Evolutionary conservation across 2,797 vertebrate genomes (phyloP).

Genomic region (Bucorvus abyssinicus): DNA sequence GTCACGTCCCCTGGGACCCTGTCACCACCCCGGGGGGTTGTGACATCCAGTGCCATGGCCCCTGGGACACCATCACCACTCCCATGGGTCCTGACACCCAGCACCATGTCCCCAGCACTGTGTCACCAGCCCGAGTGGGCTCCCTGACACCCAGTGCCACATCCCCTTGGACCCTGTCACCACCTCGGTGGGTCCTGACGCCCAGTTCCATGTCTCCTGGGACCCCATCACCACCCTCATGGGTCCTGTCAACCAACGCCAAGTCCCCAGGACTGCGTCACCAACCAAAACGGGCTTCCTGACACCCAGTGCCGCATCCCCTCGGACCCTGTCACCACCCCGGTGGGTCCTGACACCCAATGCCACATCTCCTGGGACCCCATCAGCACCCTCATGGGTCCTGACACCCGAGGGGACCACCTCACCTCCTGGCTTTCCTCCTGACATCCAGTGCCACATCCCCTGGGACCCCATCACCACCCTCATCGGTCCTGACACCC

Average conservation of each 20-base stretch:
- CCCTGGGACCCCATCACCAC: no score
- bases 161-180: accelerated
- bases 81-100: not conserved
- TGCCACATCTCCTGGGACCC: accelerated
- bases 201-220: not conserved
- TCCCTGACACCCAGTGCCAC: no score
- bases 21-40: not conserved
- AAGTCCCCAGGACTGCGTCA: no score
- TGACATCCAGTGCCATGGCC: no score
- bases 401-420: not conserved
- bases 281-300: no score
- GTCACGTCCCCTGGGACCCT: no score
- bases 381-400: accelerated
- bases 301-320: not conserved
- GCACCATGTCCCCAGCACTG: no score
- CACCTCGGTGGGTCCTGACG: no score
- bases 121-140: no score
- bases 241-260: not conserved
- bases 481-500: not conserved
- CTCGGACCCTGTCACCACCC: not conserved
- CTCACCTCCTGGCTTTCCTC: no score
- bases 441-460: not conserved
- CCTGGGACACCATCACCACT: accelerated
- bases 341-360: not conserved
- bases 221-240: accelerated